A percentile compares a stretch with the other conserved stretches of the same genome.
Conservation (phyloP, 2,888 invertebrate species). For the Ophioninae sp. region DNA sequence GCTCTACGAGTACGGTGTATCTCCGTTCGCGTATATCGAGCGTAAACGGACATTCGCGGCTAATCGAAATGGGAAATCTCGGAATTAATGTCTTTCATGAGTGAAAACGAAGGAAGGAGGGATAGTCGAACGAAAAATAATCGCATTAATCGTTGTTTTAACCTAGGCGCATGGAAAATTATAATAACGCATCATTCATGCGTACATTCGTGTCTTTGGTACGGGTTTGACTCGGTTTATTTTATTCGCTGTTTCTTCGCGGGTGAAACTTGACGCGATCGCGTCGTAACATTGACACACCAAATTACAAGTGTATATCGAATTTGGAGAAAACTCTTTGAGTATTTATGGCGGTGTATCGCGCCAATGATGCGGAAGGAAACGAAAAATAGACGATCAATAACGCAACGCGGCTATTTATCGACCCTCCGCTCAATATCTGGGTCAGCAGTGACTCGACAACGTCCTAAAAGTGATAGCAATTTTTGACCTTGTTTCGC, state of each 20-base stretch:
- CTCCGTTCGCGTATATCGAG: constrained; percentile 24
- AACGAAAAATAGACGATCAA: too few relatives aligned
- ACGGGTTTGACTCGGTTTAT: constrained; percentile 7
- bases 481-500: too few relatives aligned
- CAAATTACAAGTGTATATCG: neutral
- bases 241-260: constrained; percentile 8
- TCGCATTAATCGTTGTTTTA: constrained; percentile 35
- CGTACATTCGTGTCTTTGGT: constrained; percentile 11
- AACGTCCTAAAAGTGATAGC: too few relatives aligned
- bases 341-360: too few relatives aligned
- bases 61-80: constrained; percentile 56
- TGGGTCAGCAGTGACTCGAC: too few relatives aligned
- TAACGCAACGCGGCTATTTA: too few relatives aligned
- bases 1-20: neutral
- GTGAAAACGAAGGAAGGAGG: constrained; percentile 7
- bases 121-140: constrained; percentile 9
- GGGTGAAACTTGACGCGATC: neutral
- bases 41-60: constrained; percentile 39
- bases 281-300: neutral
- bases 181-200: constrained; percentile 55
- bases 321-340: too few relatives aligned
- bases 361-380: too few relatives aligned
- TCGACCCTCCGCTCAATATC: too few relatives aligned
- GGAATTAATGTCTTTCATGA: constrained; percentile 29
- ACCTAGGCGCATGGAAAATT: constrained; percentile 41